Conservation (phyloP, 2,797 vertebrate species). For the Sardinella longiceps region DNA sequence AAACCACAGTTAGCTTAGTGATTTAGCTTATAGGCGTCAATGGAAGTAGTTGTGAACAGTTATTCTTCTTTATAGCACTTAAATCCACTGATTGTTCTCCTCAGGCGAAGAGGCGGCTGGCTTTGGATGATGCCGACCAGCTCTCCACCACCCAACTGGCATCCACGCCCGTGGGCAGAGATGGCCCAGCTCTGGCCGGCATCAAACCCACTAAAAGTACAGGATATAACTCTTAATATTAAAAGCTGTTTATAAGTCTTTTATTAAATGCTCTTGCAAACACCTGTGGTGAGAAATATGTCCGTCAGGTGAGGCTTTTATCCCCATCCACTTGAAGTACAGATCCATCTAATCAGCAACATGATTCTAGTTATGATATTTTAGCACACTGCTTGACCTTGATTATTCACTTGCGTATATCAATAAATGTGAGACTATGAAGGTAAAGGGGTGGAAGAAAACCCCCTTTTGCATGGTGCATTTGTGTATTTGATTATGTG, state of each 20-base stretch:
- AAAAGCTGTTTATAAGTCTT: neutral
- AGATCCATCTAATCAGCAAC: neutral
- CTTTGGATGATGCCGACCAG: constrained; percentile 90
- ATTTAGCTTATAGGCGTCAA: no score
- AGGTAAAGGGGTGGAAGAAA: neutral
- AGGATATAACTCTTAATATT: constrained; percentile 52
- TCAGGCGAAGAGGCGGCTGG: constrained; percentile 92
- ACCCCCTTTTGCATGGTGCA: neutral
- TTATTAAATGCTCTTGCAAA: neutral
- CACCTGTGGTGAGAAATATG: neutral
- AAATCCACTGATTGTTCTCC: constrained; percentile 11
- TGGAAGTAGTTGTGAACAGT: no score
- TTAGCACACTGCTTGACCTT: neutral
- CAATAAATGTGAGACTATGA: neutral
- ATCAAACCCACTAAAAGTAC: constrained; percentile 91
- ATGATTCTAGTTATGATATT: neutral
- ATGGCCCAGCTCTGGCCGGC: constrained; percentile 75
- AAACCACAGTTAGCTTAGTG: neutral
- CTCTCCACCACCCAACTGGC: constrained; percentile 88
- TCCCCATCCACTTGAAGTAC: neutral
- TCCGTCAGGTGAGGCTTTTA: neutral
- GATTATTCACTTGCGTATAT: neutral
- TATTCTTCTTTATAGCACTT: no score
- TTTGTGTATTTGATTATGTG: neutral
- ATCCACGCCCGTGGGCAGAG: constrained; percentile 89